These are phyloP conservation scores for Athrips mouffetella DNA, from an alignment of 2,888 invertebrate genomes.

Conservation along the genomic window DNA sequence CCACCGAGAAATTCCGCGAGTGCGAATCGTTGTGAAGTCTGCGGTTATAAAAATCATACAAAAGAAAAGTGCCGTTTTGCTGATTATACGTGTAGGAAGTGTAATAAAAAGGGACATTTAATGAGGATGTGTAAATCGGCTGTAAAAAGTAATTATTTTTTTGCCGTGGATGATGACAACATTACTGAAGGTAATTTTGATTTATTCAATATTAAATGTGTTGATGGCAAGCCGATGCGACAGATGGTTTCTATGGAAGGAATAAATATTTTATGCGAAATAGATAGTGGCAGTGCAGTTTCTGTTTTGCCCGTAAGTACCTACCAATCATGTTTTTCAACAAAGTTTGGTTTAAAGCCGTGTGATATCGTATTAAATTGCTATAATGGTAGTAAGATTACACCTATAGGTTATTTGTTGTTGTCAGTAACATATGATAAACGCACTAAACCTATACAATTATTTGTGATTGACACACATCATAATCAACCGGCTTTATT, in stretches of 20 bases:
- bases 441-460: background rate
- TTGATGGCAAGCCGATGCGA: slow-evolving; percentile 17
- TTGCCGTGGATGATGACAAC: slow-evolving; percentile 6
- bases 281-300: slow-evolving; percentile 20
- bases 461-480: slow-evolving; percentile 11
- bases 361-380: slow-evolving; percentile 12
- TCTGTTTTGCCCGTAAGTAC: slow-evolving; percentile 12
- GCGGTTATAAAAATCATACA: slow-evolving; percentile 16
- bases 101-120: slow-evolving; percentile 13
- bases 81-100: slow-evolving; percentile 12
- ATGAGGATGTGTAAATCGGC: slow-evolving; percentile 13
- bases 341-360: background rate
- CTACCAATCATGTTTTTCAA: slow-evolving; percentile 10
- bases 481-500: slow-evolving; percentile 1
- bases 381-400: slow-evolving; percentile 12
- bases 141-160: slow-evolving; percentile 1
- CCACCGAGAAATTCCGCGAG: background rate
- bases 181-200: slow-evolving; percentile 16
- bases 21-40: slow-evolving; percentile 12
- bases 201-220: slow-evolving; percentile 15
- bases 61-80: slow-evolving; percentile 16
- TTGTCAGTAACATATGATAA: slow-evolving; percentile 14
- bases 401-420: slow-evolving; percentile 12
- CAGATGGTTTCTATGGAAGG: slow-evolving; percentile 10
- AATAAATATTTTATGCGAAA: slow-evolving; percentile 12